phyloP scores from a whole-genome alignment of 2,113 vertebrate species.

The Vanacampus margaritifer region DNA sequence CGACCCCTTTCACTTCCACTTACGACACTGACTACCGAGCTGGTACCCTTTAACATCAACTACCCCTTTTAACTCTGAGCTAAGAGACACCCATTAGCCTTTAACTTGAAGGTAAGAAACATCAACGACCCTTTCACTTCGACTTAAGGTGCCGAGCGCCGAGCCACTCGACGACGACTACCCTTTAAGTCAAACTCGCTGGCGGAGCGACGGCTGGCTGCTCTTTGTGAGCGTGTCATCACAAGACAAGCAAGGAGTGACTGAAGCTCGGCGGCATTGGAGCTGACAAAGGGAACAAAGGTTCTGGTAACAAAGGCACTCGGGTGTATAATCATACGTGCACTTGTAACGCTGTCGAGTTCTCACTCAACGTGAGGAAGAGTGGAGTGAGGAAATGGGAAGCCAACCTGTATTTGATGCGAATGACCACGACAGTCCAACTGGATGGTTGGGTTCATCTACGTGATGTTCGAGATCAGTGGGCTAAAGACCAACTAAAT shows the following conservation, averaged over 20 bases:
- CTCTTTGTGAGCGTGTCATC: constrained; percentile 9
- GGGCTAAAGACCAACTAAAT: background rate
- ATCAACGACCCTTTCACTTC: background rate
- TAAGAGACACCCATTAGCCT: background rate
- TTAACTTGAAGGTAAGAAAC: background rate
- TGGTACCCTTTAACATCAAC: background rate
- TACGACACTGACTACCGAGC: background rate
- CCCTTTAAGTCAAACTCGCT: background rate
- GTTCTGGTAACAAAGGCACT: constrained; percentile 4
- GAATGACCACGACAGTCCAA: background rate
- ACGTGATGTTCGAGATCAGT: background rate
- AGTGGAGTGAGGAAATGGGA: background rate
- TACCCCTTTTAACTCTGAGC: background rate
- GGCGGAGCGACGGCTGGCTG: constrained; percentile 2
- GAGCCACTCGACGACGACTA: background rate
- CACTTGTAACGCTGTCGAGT: background rate
- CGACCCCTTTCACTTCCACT: background rate
- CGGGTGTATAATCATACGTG: constrained; percentile 8
- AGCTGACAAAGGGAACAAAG: constrained; percentile 12
- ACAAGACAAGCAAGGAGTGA: background rate
- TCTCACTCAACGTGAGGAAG: background rate
- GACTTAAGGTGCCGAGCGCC: background rate
- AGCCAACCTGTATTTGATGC: background rate
- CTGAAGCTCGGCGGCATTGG: background rate
- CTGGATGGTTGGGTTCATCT: background rate